Evolutionary conservation across 2,797 vertebrate genomes (phyloP).

Genomic region (Chloroceryle amazona): DNA sequence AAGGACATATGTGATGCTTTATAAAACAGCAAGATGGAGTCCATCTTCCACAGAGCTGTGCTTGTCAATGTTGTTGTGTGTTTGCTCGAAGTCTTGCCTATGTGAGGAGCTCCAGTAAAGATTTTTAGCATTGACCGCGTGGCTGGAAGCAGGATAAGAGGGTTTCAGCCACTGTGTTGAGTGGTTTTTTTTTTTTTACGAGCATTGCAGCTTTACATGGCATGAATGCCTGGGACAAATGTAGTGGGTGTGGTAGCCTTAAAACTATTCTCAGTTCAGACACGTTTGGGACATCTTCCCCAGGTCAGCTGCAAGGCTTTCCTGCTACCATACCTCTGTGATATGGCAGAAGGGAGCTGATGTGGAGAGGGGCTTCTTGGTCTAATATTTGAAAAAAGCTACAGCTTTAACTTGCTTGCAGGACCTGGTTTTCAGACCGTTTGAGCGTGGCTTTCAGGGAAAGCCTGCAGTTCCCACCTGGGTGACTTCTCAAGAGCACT

Average conservation of each 20-base stretch:
- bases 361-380: neutral
- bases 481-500: neutral
- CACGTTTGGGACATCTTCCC: neutral
- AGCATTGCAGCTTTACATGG: neutral
- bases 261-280: neutral
- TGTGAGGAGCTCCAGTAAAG: neutral
- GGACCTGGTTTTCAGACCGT: neutral
- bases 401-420: neutral
- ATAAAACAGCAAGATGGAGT: neutral
- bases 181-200: accelerated
- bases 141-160: neutral
- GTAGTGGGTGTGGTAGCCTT: neutral
- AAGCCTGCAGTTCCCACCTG: neutral
- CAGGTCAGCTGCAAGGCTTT: neutral
- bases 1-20: neutral
- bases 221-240: too few species aligned
- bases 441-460: neutral
- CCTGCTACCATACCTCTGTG: neutral
- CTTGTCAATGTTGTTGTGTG: accelerated
- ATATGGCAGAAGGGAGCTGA: neutral
- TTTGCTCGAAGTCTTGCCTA: neutral
- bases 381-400: neutral
- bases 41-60: accelerated
- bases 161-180: neutral
- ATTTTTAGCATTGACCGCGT: accelerated